Percentiles rank a stretch among this genome's conserved stretches.
Evolutionary conservation across 2,888 invertebrate species (phyloP).

Genomic region (Pantelozetes paolii): DNA sequence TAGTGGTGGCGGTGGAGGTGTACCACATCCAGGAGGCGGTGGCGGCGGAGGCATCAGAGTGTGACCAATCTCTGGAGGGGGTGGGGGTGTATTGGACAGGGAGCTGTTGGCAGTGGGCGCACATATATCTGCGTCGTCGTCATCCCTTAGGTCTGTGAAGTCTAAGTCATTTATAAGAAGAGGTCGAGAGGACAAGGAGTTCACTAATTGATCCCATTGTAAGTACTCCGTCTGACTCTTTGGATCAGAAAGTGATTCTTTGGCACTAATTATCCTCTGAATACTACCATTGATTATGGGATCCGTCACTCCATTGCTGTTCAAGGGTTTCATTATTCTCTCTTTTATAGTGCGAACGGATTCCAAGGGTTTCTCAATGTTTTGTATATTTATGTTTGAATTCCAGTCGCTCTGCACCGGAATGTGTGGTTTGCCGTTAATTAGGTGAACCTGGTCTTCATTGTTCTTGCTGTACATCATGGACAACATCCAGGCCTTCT

Average conservation of each 20-base stretch:
- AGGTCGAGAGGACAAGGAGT: conserved; percentile 65
- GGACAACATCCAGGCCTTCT: conserved; percentile 53
- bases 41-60: conserved; percentile 51
- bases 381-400: conserved; percentile 1
- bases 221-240: conserved; percentile 63
- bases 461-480: conserved; percentile 52
- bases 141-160: conserved; percentile 84
- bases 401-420: conserved; percentile 15
- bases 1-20: conserved; percentile 50
- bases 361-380: conserved; percentile 34
- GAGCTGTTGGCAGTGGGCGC: conserved; percentile 46
- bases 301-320: not conserved
- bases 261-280: conserved; percentile 4
- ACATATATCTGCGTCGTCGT: conserved; percentile 71
- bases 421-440: conserved; percentile 5
- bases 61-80: not conserved
- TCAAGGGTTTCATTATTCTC: conserved; percentile 33
- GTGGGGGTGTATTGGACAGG: conserved; percentile 43
- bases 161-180: conserved; percentile 86
- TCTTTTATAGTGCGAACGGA: conserved; percentile 34
- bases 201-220: conserved; percentile 88
- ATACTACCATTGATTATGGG: not conserved
- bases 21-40: conserved; percentile 49
- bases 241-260: conserved; percentile 58
- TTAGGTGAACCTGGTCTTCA: conserved; percentile 48